phyloP scores from a whole-genome alignment of 2,797 vertebrate genomes.

The Spea hammondii region DNA sequence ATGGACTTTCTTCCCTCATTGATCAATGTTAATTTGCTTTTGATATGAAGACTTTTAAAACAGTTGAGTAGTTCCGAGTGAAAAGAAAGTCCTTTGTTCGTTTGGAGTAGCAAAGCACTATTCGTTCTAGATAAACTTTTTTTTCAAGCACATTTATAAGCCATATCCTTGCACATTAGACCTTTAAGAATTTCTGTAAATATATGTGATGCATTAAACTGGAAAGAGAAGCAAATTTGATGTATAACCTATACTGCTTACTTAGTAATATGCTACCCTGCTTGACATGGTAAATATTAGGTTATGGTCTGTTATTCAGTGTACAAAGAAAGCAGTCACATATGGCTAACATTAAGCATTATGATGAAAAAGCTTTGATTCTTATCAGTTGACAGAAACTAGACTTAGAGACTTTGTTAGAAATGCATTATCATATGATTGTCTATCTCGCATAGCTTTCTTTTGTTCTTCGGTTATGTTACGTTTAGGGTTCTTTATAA shows the following conservation, averaged over 20 bases:
- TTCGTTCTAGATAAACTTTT: background rate
- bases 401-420: slow-evolving; percentile 31
- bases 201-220: background rate
- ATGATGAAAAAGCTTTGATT: slow-evolving; percentile 27
- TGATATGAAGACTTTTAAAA: background rate
- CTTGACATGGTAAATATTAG: background rate
- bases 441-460: slow-evolving; percentile 22
- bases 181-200: background rate
- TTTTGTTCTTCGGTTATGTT: slow-evolving; percentile 7
- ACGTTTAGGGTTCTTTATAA: background rate
- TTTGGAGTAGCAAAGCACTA: background rate
- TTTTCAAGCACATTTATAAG: background rate
- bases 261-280: slow-evolving; percentile 9
- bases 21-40: slow-evolving; percentile 26
- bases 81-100: slow-evolving; percentile 20
- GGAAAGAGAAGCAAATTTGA: background rate
- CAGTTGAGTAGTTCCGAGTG: slow-evolving; percentile 27
- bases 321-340: slow-evolving; percentile 21
- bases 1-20: slow-evolving; percentile 42
- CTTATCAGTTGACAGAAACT: slow-evolving; percentile 26
- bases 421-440: slow-evolving; percentile 14
- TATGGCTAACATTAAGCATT: slow-evolving; percentile 46
- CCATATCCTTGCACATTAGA: background rate
- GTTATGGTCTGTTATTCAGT: slow-evolving; percentile 16
- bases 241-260: background rate